Evolutionary conservation across 1,140 invertebrate species (phyloP), one percentile per base, ranked within the genome.

Genomic region (Vanessa tameamea): DNA sequence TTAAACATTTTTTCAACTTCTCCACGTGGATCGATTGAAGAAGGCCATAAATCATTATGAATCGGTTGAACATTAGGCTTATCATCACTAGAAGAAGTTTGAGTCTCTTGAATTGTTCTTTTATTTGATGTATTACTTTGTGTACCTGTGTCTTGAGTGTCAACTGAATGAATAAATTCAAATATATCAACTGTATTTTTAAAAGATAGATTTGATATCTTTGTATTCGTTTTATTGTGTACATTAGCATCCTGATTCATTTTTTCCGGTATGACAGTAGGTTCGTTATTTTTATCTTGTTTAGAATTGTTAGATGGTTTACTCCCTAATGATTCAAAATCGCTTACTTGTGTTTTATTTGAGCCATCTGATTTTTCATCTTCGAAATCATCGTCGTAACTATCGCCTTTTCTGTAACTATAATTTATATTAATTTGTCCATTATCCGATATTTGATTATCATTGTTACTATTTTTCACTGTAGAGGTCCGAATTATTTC

Each of bases 321-420:
- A 31, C 47, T 73, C 14, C 31, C 23, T 37, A 64, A 70, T 50
- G 69, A 63, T 67, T 63, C 23, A n/a, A 20, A 64, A 75, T 75
- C 64, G 43, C 67, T 51, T 7, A 43, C 55, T 59, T 70, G 53
- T 51, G 50, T 69, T 47, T 23, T 37, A 16, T 73, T 68, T 9
- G 81, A 82, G 31, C 76, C 76, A 55, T 86, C 80, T n/a, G 84
- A 82, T 72, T 86, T 90, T 48, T 88, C 87, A 66, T 92, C 89
- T 76, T 93, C 92, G 80, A 93, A 93, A 79, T 93, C 92, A 77
- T 93, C 91, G 65, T 71, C 86, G 75, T 93, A 93, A 64, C 87
- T 92, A 55, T 88, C 76, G 66, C 68, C 76, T 61, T 85, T 82
- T 13, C 59, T 70, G 6, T 14, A 23, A 23, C 31, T 71, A 51